phyloP scores from a whole-genome alignment of 2,113 vertebrate species.

The Myrmophylax atrothorax region DNA sequence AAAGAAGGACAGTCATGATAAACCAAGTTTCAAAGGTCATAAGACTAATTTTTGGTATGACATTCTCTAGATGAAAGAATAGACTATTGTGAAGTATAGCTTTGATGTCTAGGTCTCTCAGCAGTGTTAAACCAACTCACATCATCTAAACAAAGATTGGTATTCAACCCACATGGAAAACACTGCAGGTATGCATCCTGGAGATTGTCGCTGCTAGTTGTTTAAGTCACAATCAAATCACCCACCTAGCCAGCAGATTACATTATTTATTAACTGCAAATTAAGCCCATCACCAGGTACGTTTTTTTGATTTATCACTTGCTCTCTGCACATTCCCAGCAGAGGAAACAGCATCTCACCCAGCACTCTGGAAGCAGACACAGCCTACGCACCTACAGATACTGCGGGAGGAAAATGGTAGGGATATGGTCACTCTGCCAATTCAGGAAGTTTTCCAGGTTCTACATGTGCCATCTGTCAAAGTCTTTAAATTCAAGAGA shows the following conservation, averaged over 20 bases:
- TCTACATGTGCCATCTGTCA: constrained; percentile 63
- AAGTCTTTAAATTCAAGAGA: constrained; percentile 43
- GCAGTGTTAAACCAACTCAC: neutral
- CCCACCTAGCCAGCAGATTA: neutral
- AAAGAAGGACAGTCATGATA: neutral
- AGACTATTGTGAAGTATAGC: neutral
- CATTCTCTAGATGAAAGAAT: neutral
- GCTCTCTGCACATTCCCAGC: neutral
- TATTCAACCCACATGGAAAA: neutral
- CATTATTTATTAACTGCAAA: neutral
- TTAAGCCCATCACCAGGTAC: neutral
- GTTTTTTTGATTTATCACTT: neutral
- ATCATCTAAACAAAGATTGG: neutral
- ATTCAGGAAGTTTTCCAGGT: constrained; percentile 66
- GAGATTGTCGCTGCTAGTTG: neutral
- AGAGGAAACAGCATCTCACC: neutral
- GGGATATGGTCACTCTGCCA: constrained; percentile 57
- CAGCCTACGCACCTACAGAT: constrained; percentile 55
- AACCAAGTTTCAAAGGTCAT: neutral
- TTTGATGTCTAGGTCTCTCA: neutral
- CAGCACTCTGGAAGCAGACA: neutral
- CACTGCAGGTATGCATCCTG: neutral
- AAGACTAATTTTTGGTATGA: neutral
- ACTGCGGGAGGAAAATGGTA: constrained; percentile 30
- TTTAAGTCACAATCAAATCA: neutral